These are phyloP conservation scores for Heterotis niloticus DNA, from an alignment of 2,113 vertebrate species.

Conservation along the genomic window DNA sequence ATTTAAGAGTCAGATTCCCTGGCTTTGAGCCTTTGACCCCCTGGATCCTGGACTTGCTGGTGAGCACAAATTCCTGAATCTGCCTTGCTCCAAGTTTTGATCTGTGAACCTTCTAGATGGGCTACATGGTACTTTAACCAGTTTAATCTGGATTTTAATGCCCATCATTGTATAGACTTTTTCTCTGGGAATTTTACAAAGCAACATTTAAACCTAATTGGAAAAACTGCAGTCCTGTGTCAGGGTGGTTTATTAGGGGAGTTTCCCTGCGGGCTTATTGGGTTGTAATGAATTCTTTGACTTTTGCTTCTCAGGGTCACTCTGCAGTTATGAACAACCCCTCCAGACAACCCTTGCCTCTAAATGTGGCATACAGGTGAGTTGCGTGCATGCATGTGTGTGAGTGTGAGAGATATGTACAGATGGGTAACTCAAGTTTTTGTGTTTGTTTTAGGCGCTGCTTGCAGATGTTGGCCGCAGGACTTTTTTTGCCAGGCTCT, in stretches of 20 bases:
- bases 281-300: too few relatives aligned
- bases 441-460: constrained; percentile 71
- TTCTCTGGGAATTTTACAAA: not conserved
- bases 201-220: not conserved
- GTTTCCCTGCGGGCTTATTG: too few relatives aligned
- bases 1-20: constrained; percentile 81
- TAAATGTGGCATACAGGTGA: constrained; percentile 93
- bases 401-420: not conserved
- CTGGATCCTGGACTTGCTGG: constrained; percentile 95
- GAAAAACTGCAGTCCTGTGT: not conserved
- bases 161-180: not conserved
- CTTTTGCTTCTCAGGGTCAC: constrained; percentile 70
- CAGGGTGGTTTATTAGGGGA: too few relatives aligned
- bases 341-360: constrained; percentile 86
- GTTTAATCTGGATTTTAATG: too few relatives aligned
- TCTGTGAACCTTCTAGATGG: not conserved
- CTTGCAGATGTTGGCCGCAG: constrained; percentile 91
- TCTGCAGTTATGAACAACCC: constrained; percentile 98
- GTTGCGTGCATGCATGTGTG: not conserved
- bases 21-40: constrained; percentile 93
- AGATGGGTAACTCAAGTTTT: too few relatives aligned
- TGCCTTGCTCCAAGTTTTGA: not conserved
- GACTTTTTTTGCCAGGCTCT: constrained; percentile 89
- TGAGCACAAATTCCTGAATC: constrained; percentile 39
- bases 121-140: not conserved